Percentiles rank a stretch among this genome's conserved stretches.
Evolutionary conservation across 2,797 vertebrate genomes (phyloP).

Genomic region (Pseudochromis fuscus): DNA sequence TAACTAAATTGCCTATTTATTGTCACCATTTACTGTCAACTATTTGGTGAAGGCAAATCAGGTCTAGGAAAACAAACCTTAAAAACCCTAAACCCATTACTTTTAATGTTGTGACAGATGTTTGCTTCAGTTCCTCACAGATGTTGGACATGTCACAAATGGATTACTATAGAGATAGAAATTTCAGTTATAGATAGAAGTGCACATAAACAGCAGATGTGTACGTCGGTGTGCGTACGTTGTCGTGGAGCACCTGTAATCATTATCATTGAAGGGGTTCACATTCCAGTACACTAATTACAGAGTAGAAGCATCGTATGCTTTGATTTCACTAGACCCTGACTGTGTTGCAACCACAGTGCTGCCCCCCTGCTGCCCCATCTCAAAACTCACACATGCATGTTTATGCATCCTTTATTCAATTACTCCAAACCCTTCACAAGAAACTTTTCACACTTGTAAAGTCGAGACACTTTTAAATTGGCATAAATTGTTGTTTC

Average conservation of each 20-base stretch:
- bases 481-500: background rate
- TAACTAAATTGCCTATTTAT: slow-evolving; percentile 32
- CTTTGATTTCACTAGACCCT: slow-evolving; percentile 74
- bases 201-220: slow-evolving; percentile 66
- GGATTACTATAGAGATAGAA: slow-evolving; percentile 26
- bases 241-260: slow-evolving; percentile 64
- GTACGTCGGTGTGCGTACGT: slow-evolving; percentile 34
- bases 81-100: slow-evolving; percentile 42
- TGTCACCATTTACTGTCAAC: slow-evolving; percentile 30
- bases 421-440: too few relatives aligned
- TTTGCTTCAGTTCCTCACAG: slow-evolving; percentile 47
- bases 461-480: background rate
- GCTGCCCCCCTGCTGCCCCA: slow-evolving; percentile 56
- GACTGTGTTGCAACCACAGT: slow-evolving; percentile 66
- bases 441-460: background rate
- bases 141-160: slow-evolving; percentile 44
- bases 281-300: slow-evolving; percentile 77
- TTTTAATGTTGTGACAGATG: slow-evolving; percentile 69
- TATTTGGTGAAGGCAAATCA: slow-evolving; percentile 56
- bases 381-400: slow-evolving; percentile 49
- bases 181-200: slow-evolving; percentile 40
- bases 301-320: slow-evolving; percentile 65
- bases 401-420: slow-evolving; percentile 33
- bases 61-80: slow-evolving; percentile 49
- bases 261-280: slow-evolving; percentile 75